Evolutionary conservation across 2,888 invertebrate species (phyloP), one percentile per base, ranked within the genome.

Genomic region (Trilocha varians): DNA sequence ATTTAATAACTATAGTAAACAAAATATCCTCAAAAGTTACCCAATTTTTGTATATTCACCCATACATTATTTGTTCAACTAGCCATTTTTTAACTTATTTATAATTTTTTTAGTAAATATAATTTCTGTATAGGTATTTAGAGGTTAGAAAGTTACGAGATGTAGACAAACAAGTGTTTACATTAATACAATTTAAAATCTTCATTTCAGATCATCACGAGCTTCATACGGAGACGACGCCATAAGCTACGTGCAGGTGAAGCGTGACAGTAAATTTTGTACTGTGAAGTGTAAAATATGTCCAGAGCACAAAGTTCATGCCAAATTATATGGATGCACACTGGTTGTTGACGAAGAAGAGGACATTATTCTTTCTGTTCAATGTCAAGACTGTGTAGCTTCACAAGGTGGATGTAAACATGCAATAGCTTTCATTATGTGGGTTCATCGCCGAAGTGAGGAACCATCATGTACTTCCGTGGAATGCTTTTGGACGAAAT

Each of bases 391-490:
- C n/a, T 64, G 62, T 48, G 49, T 45, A 1, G 62, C 57, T 42
- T 42, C 54, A 1, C 36, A 50, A 34, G 62, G 60, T 3, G 61
- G 60, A 1, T 65, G 65, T 34, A 64, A 68, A 40, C 63, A 65
- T 49, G 55, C 61, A 0, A 41, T 65, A 33, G 63, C 63, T 5
- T 55, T 62, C 8, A 15, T 65, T 0, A 57, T 65, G 62, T 64
- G 62, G 62, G 41, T 58, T 3, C 62, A 64, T 50, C 46, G 64
- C 1, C 18, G 63, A 3, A 65, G 64, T 49, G 63, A 67, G 16
- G 60, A 68, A 6, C 63, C 59, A 13, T 55, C 65, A 0, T 55
- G 55, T 33, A 65, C 61, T 14, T 16, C 41, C 1, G 32, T 52
- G 0, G 40, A 53, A 38, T 65, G 65, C 16, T 67, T 64, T 16